Evolutionary conservation across 2,113 vertebrate species (phyloP).

Genomic region (Phrynocephalus versicolor): DNA sequence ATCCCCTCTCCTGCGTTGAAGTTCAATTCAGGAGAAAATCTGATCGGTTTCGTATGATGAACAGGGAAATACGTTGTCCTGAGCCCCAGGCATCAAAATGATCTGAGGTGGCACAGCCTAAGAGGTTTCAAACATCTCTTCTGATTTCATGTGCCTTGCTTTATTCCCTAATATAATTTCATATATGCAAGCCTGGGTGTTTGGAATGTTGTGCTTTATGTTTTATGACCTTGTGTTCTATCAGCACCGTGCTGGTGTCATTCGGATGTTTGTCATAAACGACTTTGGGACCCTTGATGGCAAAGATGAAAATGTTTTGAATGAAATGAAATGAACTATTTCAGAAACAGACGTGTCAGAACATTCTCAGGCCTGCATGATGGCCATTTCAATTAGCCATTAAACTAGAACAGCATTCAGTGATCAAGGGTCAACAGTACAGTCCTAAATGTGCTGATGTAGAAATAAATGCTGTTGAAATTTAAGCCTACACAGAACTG

Average conservation of each 20-base stretch:
- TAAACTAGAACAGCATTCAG: slow-evolving; percentile 52
- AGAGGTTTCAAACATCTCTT: too few species aligned
- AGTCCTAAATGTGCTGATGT: background rate
- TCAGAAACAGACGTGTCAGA: too few species aligned
- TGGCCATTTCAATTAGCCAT: background rate
- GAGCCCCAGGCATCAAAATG: too few species aligned
- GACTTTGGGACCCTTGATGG: background rate
- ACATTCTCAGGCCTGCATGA: background rate
- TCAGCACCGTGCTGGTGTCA: background rate
- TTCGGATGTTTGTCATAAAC: background rate
- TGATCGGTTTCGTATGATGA: too few species aligned
- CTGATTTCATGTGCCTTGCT: background rate
- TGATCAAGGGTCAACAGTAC: slow-evolving; percentile 28
- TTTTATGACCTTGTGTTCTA: background rate
- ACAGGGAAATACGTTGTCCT: background rate
- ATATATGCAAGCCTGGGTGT: background rate
- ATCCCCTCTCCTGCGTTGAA: too few species aligned
- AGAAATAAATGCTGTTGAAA: background rate
- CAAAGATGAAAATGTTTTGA: too few species aligned
- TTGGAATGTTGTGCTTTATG: too few species aligned
- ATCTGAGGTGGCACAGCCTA: too few species aligned
- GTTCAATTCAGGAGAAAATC: too few species aligned
- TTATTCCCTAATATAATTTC: background rate
- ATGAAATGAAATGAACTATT: too few species aligned
- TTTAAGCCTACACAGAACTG: background rate